Evolutionary conservation across 2,888 invertebrate genomes (phyloP).

Genomic region (Alviniconcha strummeri): DNA sequence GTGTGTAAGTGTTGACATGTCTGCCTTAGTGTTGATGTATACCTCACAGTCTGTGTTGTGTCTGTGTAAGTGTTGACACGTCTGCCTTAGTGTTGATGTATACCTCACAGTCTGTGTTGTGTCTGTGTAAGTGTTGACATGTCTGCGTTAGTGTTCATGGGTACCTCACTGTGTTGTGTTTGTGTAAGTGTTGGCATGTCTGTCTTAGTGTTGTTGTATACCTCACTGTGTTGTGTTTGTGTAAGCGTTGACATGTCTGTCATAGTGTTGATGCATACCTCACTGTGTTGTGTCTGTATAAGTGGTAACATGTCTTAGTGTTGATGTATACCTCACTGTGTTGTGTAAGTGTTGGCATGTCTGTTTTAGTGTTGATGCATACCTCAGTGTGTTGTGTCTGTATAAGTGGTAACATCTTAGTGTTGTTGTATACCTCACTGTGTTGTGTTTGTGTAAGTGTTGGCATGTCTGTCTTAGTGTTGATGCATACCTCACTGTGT

Average conservation of each 20-base stretch:
- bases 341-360: neutral
- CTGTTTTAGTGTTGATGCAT: too few relatives aligned
- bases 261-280: neutral
- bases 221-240: neutral
- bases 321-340: neutral
- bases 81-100: neutral
- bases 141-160: neutral
- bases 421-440: neutral
- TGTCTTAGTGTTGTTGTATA: neutral
- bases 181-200: conserved; percentile 12
- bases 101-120: neutral
- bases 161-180: conserved; percentile 2
- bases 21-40: neutral
- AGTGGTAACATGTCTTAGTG: neutral
- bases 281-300: too few relatives aligned
- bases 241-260: neutral
- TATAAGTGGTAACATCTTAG: too few relatives aligned
- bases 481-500: neutral
- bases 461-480: neutral
- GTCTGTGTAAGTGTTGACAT: neutral
- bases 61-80: neutral
- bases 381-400: neutral
- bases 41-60: neutral
- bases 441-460: neutral
- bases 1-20: too few relatives aligned